Conservation (phyloP, 2,888 invertebrate species). For the Folsomia manolachei region DNA sequence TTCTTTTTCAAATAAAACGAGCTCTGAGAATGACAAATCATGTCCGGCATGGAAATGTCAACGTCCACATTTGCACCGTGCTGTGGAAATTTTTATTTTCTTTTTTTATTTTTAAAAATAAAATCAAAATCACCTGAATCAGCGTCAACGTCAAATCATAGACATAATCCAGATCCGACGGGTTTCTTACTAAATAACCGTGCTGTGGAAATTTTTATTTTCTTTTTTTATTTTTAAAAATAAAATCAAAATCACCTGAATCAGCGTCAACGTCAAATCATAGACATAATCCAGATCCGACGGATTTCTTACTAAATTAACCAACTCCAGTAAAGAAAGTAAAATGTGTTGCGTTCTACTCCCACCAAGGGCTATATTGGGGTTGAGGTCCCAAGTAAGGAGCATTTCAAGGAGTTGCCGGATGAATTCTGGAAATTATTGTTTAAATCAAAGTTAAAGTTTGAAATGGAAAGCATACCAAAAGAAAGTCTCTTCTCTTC, state of each 20-base stretch:
- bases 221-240: not conserved
- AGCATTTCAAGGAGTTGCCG: conserved; percentile 62
- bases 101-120: too few relatives aligned
- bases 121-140: conserved; percentile 56
- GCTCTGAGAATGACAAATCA: conserved; percentile 59
- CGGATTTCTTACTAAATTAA: conserved; percentile 58
- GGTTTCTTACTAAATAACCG: conserved; percentile 55
- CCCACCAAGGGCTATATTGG: conserved; percentile 57
- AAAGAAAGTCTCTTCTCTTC: conserved; percentile 66
- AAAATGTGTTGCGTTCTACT: conserved; percentile 67
- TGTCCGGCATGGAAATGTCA: conserved; percentile 53
- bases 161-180: conserved; percentile 67
- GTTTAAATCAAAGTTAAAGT: not conserved
- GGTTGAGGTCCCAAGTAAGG: conserved; percentile 52
- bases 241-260: conserved; percentile 62
- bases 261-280: conserved; percentile 66
- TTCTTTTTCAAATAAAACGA: conserved; percentile 61
- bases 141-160: conserved; percentile 66
- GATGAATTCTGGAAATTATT: conserved; percentile 59
- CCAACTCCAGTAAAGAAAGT: conserved; percentile 64
- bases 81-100: conserved; percentile 66
- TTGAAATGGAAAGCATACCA: conserved; percentile 51
- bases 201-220: not conserved
- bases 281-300: conserved; percentile 68
- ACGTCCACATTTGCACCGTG: conserved; percentile 67